Base-by-base conservation (phyloP, 2,888 invertebrate species). In the Acleris literana region DNA sequence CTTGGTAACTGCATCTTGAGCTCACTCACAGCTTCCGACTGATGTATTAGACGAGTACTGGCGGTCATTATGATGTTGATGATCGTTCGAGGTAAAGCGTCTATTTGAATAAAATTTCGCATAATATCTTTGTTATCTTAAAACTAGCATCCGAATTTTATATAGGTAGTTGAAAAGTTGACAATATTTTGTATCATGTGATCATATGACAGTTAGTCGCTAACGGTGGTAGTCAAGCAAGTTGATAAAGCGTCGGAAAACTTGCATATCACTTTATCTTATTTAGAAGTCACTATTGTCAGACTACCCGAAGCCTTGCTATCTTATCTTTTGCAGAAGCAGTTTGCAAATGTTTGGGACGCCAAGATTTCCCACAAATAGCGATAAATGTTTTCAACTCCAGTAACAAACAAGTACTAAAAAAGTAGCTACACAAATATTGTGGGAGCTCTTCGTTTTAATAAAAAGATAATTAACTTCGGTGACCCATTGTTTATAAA, bases 1-100 rank as follows among this genome's bases (percentile, higher is more conserved):
- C 66, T 66, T 62, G 52, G 62, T 66, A 52, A 51, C 60, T 61
- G 56, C 66, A 62, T 66, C 66, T 61, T 62, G 61, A 33, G 48
- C 46, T 46, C 16, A 25, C 49, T 25, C 33, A 56, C 65, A 62
- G 59, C 62, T 62, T 68, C 63, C 61, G 17, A 43, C 11, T 18
- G 43, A 20, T 33, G 33, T 5, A 39, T 29, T 18, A 22, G 11
- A 39, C 39, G 11, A 20, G 16, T 49, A 18, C 5, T 7, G 48
- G n/a, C 20, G 48, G 5, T 3, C 4, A 43, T 43, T 3, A 43
- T 43, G 16, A 33, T 33, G 33, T 33, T 9, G 9, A 33, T 33
- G 33, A 33, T 33, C 33, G 7, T 33, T 0, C 33, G 33, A 33
- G 33, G 33, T 33, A 9, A 7, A 33, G 3, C 33, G 3, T 33